phyloP scores from a whole-genome alignment of 1,140 invertebrate genomes.

The Meloidogyne floridensis region DNA sequence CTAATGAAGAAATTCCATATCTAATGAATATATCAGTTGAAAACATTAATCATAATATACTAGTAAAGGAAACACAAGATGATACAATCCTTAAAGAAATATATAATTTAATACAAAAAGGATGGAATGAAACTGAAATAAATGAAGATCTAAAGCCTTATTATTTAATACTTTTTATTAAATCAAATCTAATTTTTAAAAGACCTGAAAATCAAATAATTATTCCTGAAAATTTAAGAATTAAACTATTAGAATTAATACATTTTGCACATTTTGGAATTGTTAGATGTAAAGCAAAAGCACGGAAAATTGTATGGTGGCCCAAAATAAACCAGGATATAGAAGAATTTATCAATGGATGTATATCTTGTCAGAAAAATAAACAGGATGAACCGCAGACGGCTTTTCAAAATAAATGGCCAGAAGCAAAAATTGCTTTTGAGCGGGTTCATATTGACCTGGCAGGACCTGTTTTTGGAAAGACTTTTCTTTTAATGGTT shows the following conservation, averaged over 20 bases:
- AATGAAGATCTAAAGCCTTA: background rate
- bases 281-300: background rate
- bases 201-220: constrained; percentile 6
- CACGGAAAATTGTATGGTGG: background rate
- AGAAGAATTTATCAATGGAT: constrained; percentile 2
- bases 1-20: background rate
- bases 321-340: background rate
- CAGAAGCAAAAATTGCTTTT: background rate
- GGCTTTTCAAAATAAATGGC: background rate
- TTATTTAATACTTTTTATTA: background rate
- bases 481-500: background rate
- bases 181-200: background rate
- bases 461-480: background rate
- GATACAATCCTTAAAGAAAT: background rate
- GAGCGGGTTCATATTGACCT: constrained; percentile 21
- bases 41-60: background rate
- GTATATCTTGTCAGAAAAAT: background rate
- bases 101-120: too few species aligned
- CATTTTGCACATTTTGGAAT: constrained; percentile 10
- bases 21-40: too few species aligned
- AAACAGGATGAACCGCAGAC: background rate
- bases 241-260: background rate
- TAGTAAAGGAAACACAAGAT: background rate
- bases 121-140: background rate
- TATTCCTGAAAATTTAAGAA: background rate